Percentiles rank a stretch among this genome's conserved stretches.
These are phyloP conservation scores for Mesocricetus auratus DNA, from an alignment of 2,113 vertebrate species.

Conservation along the genomic window DNA sequence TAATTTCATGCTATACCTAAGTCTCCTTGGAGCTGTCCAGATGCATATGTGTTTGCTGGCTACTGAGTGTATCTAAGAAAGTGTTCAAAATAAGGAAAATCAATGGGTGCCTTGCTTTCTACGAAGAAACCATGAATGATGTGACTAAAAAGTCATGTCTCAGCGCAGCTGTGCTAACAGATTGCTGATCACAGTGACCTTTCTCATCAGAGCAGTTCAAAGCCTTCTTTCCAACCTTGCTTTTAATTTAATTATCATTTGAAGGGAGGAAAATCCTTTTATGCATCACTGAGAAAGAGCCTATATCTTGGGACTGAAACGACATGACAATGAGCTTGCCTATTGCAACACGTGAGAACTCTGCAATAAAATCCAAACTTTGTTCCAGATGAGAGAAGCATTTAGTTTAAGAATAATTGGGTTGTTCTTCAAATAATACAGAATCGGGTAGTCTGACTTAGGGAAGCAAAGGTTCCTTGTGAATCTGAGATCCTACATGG, in stretches of 20 bases:
- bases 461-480: conserved; percentile 46
- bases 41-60: conserved; percentile 40
- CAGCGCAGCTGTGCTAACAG: conserved; percentile 77
- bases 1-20: conserved; percentile 53
- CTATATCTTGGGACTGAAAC: conserved; percentile 74
- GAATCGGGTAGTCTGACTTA: conserved; percentile 5
- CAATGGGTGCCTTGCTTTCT: conserved; percentile 56
- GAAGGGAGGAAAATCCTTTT: conserved; percentile 79
- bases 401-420: conserved; percentile 78
- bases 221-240: conserved; percentile 72
- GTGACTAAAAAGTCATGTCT: conserved; percentile 54
- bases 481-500: neutral
- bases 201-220: conserved; percentile 83
- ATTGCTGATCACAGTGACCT: conserved; percentile 78
- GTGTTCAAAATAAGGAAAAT: conserved; percentile 59
- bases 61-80: conserved; percentile 68
- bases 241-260: conserved; percentile 87
- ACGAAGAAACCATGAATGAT: neutral
- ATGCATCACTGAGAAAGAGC: conserved; percentile 76
- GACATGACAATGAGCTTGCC: conserved; percentile 78
- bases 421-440: conserved; percentile 77
- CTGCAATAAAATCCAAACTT: conserved; percentile 81
- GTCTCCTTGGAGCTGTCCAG: conserved; percentile 16
- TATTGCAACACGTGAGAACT: conserved; percentile 80
- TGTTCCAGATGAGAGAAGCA: conserved; percentile 78